These are phyloP conservation scores for Oscheius myriophilus DNA, from an alignment of 2,888 invertebrate species.

Conservation along the genomic window DNA sequence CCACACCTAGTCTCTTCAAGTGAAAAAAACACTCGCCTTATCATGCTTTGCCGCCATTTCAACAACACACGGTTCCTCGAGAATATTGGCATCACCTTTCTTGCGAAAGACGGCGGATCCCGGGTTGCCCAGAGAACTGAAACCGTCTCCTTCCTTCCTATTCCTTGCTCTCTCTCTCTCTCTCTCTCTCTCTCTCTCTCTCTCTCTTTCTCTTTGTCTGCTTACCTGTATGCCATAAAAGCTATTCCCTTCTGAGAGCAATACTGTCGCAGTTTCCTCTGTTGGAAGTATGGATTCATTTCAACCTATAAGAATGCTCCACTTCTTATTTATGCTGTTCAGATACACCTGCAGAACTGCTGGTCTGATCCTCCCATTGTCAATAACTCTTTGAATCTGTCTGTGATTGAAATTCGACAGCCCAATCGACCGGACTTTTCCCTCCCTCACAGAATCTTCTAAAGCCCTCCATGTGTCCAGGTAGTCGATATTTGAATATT, in stretches of 20 bases:
- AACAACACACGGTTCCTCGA: constrained; percentile 44
- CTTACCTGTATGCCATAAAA: constrained; percentile 56
- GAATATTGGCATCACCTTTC: constrained; percentile 57
- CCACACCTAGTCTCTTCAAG: too few species aligned
- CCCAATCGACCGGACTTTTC: constrained; percentile 63
- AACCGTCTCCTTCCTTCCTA: not conserved
- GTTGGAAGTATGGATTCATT: constrained; percentile 83
- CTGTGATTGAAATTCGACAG: constrained; percentile 67
- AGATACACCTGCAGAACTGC: constrained; percentile 73
- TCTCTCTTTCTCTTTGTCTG: too few species aligned
- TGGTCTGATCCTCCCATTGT: constrained; percentile 78
- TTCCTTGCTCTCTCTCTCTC: not conserved
- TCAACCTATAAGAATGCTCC: constrained; percentile 77
- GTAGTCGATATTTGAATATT: constrained; percentile 66
- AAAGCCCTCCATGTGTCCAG: constrained; percentile 69
- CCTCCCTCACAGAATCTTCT: constrained; percentile 56
- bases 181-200: too few species aligned
- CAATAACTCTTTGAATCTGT: constrained; percentile 75
- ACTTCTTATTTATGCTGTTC: not conserved
- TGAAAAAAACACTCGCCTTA: constrained; percentile 45
- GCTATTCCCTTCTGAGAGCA: constrained; percentile 72
- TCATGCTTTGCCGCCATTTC: constrained; percentile 47
- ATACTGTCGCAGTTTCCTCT: constrained; percentile 76
- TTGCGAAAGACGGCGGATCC: constrained; percentile 56
- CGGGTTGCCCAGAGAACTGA: constrained; percentile 52